Base-by-base conservation (phyloP, 2,888 invertebrate species). In the Anodontia alba region DNA sequence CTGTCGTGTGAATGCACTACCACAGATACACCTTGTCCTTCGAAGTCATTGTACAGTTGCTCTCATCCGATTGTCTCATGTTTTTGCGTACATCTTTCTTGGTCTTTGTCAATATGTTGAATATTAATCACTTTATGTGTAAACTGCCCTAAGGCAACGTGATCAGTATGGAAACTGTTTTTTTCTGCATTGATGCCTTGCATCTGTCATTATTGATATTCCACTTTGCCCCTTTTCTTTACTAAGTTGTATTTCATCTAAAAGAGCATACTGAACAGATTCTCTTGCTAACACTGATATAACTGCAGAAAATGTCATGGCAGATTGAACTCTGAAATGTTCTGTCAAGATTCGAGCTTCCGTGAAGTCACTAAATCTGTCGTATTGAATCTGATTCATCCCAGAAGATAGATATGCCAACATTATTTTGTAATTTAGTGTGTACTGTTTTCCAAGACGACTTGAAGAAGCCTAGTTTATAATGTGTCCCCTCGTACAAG, bases 1-100 rank as follows among this genome's bases (percentile, higher is more conserved):
- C 80, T 71, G 43, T 80, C 76, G 69, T 76, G 80, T 8, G 42
- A 36, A 71, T 79, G 79, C 10, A 74, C 68, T 26, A 49, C 70
- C 1, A 79, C 66, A 20, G 54, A 57, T 17, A 79, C 67, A 33
- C 43, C 23, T 42, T 69, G 38, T 33, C 67, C 62, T 42, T 71
- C 70, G 33, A 75, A 79, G 42, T 79, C 69, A n/a, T 31, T 38
- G 38, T 79, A 75, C 66, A 79, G 62, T 67, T 71, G 43, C 31
- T 51, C 31, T 51, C 62, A 66, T 8, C 79, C 79, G 0, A 74
- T 23, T 29, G 36, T 67, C 74, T 80, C 75, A 36, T 80, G 80
- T 54, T 69, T 75, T 42, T 80, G 80, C 8, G 73, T 66, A 17
- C 29, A 72, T 29, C 33, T 2, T n/a, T 80, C 80, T 20, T 80